These are phyloP conservation scores for Montipora sp. DNA, from an alignment of 64 coral and sea anemone genomes.

Conservation along the genomic window DNA sequence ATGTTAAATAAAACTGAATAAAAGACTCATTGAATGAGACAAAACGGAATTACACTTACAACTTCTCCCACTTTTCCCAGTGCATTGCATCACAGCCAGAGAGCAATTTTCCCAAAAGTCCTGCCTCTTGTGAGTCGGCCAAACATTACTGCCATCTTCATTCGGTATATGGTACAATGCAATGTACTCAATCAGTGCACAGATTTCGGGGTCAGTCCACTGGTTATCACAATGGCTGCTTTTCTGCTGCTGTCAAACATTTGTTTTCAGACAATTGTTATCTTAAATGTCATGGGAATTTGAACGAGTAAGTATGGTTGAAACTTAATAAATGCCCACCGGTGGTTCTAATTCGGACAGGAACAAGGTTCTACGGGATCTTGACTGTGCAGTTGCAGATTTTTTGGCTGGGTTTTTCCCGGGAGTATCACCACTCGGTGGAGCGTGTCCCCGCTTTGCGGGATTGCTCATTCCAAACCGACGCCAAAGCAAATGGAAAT, in stretches of 20 bases:
- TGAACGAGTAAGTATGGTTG: neutral
- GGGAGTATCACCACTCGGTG: neutral
- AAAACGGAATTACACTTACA: conserved; percentile 2
- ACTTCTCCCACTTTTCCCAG: neutral
- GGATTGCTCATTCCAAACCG: neutral
- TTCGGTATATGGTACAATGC: conserved; percentile 8
- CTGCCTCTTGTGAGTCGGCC: conserved; percentile 18
- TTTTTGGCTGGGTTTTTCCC: conserved; percentile 5
- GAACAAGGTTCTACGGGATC: neutral
- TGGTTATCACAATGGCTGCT: neutral
- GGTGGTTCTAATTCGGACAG: neutral
- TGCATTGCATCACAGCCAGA: conserved; percentile 17
- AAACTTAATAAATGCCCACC: neutral
- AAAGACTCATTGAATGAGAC: neutral
- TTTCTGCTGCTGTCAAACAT: neutral
- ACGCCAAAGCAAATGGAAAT: neutral
- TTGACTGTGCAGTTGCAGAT: neutral
- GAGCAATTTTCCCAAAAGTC: conserved; percentile 52
- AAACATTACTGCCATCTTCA: neutral
- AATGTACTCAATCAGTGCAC: conserved; percentile 10
- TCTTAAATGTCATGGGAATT: no score
- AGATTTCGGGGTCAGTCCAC: conserved; percentile 17
- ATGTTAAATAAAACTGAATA: neutral
- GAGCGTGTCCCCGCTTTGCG: conserved; percentile 2
- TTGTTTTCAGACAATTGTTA: no score